Evolutionary conservation across 2,888 invertebrate genomes (phyloP).

Genomic region (Papilio protenor): DNA sequence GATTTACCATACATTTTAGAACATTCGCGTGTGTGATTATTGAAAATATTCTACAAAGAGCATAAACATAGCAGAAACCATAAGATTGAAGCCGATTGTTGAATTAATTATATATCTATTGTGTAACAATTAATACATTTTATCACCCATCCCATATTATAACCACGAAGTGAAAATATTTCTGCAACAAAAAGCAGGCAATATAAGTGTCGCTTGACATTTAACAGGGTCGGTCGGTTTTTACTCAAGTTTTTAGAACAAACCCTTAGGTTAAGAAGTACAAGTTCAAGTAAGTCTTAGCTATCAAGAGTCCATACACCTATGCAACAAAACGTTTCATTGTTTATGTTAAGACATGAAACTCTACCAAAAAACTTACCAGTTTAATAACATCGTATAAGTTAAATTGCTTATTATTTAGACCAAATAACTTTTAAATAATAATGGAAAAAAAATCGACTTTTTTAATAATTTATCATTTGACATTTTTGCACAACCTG

Average conservation of each 20-base stretch:
- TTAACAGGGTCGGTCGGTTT: conserved; percentile 20
- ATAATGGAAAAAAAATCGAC: too few species aligned
- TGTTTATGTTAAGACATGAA: not conserved
- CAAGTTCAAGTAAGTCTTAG: conserved; percentile 15
- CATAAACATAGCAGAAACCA: not conserved
- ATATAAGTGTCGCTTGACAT: conserved; percentile 24
- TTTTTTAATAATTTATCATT: too few species aligned
- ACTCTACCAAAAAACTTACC: too few species aligned
- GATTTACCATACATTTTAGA: not conserved
- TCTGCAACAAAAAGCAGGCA: not conserved
- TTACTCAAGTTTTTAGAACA: conserved; percentile 1
- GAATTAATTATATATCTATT: not conserved
- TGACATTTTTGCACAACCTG: not conserved
- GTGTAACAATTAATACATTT: not conserved
- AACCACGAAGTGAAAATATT: not conserved
- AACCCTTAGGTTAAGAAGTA: not conserved
- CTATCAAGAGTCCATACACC: not conserved
- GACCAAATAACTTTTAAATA: too few species aligned
- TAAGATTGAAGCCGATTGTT: not conserved
- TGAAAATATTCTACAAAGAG: not conserved
- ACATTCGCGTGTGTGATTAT: not conserved
- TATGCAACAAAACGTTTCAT: not conserved
- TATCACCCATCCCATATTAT: not conserved
- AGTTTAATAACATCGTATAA: too few species aligned
- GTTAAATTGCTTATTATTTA: too few species aligned